Conservation (phyloP, 2,797 vertebrate genomes). For the Otolemur crassicaudatus region DNA sequence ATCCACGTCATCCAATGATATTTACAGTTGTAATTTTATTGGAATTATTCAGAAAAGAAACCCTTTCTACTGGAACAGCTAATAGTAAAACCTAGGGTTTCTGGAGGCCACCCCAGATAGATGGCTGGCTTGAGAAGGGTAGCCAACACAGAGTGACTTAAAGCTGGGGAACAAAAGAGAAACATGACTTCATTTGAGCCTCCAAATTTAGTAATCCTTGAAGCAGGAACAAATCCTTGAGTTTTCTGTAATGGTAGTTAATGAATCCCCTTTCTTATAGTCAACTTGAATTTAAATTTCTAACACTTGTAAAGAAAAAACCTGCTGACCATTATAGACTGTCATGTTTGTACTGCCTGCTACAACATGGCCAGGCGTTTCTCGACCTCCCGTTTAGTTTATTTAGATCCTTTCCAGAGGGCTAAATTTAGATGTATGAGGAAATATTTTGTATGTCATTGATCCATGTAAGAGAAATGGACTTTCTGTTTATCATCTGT, state of each 20-base stretch:
- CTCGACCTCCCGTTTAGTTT: background rate
- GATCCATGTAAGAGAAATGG: background rate
- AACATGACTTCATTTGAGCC: background rate
- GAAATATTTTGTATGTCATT: slow-evolving; percentile 1
- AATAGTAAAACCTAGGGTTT: background rate
- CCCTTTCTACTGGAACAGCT: background rate
- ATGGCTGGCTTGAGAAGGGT: background rate
- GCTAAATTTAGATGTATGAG: slow-evolving; percentile 14
- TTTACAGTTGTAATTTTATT: background rate
- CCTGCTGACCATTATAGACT: background rate
- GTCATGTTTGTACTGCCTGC: background rate
- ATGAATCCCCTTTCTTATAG: background rate
- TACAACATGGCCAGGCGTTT: background rate
- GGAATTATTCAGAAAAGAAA: background rate
- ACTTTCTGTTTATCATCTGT: slow-evolving; percentile 14
- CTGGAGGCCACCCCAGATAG: background rate
- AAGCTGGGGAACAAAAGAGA: background rate
- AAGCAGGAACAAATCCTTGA: background rate
- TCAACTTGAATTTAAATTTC: background rate
- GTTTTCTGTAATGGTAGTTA: background rate
- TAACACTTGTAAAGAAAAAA: background rate
- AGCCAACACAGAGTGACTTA: background rate
- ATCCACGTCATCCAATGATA: background rate
- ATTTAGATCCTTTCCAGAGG: slow-evolving; percentile 55
- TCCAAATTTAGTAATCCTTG: background rate